Evolutionary conservation across 2,113 vertebrate species (phyloP).

Genomic region (Psilopsiagon aurifrons): DNA sequence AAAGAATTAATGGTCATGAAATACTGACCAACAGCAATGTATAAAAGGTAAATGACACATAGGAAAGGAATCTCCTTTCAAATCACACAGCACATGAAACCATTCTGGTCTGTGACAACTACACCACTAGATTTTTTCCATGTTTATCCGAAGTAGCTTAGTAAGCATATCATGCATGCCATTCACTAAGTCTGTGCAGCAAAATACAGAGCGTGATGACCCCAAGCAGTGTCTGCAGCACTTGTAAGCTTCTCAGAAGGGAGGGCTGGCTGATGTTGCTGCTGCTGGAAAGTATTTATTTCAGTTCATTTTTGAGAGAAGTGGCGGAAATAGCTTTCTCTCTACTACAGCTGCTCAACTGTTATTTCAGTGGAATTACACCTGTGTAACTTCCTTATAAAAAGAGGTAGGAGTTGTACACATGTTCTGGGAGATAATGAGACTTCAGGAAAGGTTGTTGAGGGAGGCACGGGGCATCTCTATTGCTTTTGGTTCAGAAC

Average conservation of each 20-base stretch:
- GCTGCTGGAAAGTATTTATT: not conserved
- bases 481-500: slow-evolving; percentile 7
- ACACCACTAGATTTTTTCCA: slow-evolving; percentile 72
- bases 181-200: slow-evolving; percentile 53
- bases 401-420: not conserved
- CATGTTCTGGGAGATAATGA: slow-evolving; percentile 4
- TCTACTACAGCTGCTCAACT: not conserved
- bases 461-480: not conserved
- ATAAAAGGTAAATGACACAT: slow-evolving; percentile 76
- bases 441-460: slow-evolving; percentile 31
- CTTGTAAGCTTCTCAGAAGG: not conserved
- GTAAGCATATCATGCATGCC: slow-evolving; percentile 61
- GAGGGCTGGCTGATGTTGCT: not conserved
- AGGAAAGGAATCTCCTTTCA: slow-evolving; percentile 75
- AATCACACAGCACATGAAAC: slow-evolving; percentile 63
- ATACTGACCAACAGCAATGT: slow-evolving; percentile 44
- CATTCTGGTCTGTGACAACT: slow-evolving; percentile 70
- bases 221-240: not conserved
- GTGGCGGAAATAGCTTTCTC: slow-evolving; percentile 1
- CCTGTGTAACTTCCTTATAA: not conserved
- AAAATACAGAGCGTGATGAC: slow-evolving; percentile 56
- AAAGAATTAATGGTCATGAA: slow-evolving; percentile 61
- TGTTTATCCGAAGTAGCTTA: slow-evolving; percentile 71
- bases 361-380: not conserved
- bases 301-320: slow-evolving; percentile 13